These are phyloP conservation scores for Sinocyclocheilus anshuiensis DNA, from an alignment of 2,113 vertebrate genomes.

Conservation along the genomic window DNA sequence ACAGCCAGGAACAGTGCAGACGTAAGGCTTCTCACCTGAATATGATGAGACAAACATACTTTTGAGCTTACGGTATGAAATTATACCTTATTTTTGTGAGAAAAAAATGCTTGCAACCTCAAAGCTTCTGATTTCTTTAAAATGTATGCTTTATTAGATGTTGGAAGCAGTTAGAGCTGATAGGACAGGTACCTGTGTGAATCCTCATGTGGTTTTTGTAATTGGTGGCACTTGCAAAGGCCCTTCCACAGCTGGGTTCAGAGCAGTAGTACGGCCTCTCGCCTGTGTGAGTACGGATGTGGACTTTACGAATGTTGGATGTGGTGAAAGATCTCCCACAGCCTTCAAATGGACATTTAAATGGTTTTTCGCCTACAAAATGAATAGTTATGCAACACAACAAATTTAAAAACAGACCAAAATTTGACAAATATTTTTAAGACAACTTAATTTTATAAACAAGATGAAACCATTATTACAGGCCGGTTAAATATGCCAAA, in stretches of 20 bases:
- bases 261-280: slow-evolving; percentile 98
- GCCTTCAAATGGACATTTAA: slow-evolving; percentile 95
- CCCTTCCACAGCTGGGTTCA: slow-evolving; percentile 94
- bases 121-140: not conserved
- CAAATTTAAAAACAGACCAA: not conserved
- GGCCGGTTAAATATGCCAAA: not conserved
- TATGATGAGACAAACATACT: slow-evolving; percentile 16
- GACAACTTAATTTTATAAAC: not conserved
- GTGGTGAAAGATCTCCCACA: slow-evolving; percentile 98
- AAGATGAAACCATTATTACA: not conserved
- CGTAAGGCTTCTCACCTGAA: slow-evolving; percentile 97
- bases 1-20: slow-evolving; percentile 96
- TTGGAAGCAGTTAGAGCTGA: not conserved
- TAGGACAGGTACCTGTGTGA: slow-evolving; percentile 85
- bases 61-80: not conserved
- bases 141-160: not conserved
- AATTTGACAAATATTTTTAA: not conserved
- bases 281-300: slow-evolving; percentile 96
- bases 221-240: slow-evolving; percentile 98
- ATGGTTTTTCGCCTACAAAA: slow-evolving; percentile 91
- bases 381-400: not conserved
- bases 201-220: slow-evolving; percentile 99
- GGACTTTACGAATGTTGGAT: slow-evolving; percentile 98
- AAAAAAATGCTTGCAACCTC: not conserved
- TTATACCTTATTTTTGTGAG: not conserved